Evolutionary conservation across 2,888 invertebrate species (phyloP), one percentile per base, ranked within the genome.

Genomic region (Oligia latruncula): DNA sequence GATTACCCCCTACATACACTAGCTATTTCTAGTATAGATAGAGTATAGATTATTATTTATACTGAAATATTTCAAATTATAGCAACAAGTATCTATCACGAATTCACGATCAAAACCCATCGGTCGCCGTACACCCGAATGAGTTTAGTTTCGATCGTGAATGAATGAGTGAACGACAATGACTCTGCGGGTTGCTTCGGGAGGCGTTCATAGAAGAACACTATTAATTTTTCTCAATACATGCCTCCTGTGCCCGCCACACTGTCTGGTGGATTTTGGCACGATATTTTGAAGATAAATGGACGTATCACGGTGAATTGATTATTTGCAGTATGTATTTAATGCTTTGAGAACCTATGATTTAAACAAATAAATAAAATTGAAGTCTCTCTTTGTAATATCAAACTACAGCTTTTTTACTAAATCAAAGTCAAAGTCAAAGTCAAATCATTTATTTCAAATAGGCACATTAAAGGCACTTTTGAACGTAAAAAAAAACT

Each of bases 141-240:
- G 74, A 80, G 75, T 85, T 78, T 78, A 83, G 77, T 81, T 84
- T 81, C 55, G 66, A 77, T 86, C 58, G 78, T 85, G 89, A 88
- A 89, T 84, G 89, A 86, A 88, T 85, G 90, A 90, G 85, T 78
- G 89, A 87, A 89, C 75, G 74, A 92, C 90, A 92, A 92, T 88
- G 87, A 78, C 92, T 75, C 91, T 81, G 89, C 89, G 84, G 90
- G 90, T 81, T 78, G 72, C 85, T 52, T 65, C 29, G 46, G 71
- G 73, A 82, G 80, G 74, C 68, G 79, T 89, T 88, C 86, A 84
- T 82, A 82, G 85, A 88, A 84, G 72, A 71, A 80, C 84, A 81
- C 80, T 89, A 86, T 86, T 89, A 85, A 81, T 88, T 84, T 80
- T 82, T 77, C 72, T 82, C 87, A 85, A 87, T 85, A 80, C 71